phyloP scores from a whole-genome alignment of 2,113 vertebrate species.

The Misgurnus mizolepis region DNA sequence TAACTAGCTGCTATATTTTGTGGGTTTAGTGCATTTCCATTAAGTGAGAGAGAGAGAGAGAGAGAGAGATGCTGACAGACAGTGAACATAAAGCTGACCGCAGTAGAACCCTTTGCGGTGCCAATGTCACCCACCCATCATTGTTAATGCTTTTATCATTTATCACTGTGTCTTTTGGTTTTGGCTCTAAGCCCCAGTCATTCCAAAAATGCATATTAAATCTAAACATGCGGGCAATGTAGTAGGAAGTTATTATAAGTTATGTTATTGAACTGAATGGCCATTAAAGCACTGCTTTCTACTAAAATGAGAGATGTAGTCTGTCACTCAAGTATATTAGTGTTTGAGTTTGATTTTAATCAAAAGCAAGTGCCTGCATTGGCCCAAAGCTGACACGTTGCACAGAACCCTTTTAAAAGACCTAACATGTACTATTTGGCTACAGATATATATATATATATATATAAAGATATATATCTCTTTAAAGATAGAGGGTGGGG shows the following conservation, averaged over 20 bases:
- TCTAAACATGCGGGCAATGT: neutral
- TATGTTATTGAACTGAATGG: neutral
- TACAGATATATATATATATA: no score
- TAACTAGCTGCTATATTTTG: constrained; percentile 26
- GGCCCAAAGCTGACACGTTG: neutral
- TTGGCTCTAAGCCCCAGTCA: neutral
- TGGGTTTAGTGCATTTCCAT: neutral
- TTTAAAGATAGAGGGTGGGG: no score
- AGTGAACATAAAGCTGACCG: constrained; percentile 1
- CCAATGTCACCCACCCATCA: constrained; percentile 10
- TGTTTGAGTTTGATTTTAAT: neutral
- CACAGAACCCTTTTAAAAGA: no score
- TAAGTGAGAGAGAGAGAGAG: neutral
- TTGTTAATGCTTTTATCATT: constrained; percentile 5
- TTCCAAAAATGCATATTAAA: neutral
- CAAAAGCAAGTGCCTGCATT: neutral
- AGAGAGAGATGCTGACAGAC: neutral
- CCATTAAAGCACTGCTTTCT: neutral
- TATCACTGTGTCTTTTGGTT: neutral
- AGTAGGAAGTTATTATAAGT: constrained; percentile 13
- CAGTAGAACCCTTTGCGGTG: neutral
- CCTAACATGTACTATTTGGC: no score
- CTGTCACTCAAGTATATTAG: neutral
- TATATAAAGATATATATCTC: no score
- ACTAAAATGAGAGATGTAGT: neutral